Base-by-base conservation (phyloP, 2,888 invertebrate species). In the Gnatocerus cornutus region DNA sequence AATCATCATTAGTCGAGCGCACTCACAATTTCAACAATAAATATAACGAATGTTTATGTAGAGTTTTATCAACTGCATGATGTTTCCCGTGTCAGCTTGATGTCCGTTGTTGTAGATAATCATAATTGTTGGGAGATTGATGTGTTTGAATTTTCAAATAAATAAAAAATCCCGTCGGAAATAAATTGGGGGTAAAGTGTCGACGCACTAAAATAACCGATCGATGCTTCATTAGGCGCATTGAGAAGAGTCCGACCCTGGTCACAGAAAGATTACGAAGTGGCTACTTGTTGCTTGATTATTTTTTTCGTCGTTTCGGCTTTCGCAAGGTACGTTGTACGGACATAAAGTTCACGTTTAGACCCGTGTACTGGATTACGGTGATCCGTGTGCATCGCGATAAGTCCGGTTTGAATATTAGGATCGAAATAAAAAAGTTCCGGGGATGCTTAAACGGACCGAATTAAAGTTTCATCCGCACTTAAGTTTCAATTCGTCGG, bases 1-100 rank as follows among this genome's bases (percentile, higher is more conserved):
- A 33, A 61, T 50, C 33, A 50, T 50, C 61, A 61, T 61, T 61
- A 61, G 50, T 61, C 61, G 61, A 50, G 61, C 39, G 50, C 48
- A 50, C 61, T 61, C 61, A 33, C 21, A 46, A 41, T 56, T 43
- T 9, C 10, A 14, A 56, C 56, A 59, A 45, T 61, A 39, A 61
- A 61, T 39, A 61, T 61, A 61, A 59, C 59, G 59, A 50, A 61
- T 61, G 61, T 61, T 61, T 61, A 33, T 50, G 27, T 39, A 30
- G 39, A 61, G 39, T 61, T 61, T 61, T 61, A 61, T 61, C 61
- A 61, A 50, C 45, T 61, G 61, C 48, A 39, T 61, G 39, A 50
- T 61, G 61, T 61, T 50, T 61, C 14, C 50, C 61, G 50, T 61
- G 61, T 37, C 48, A 33, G 61, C 30, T 50, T 61, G 48, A 61